A percentile compares a stretch with the other conserved stretches of the same genome.
Conservation (phyloP, 2,113 vertebrate genomes). For the Orthonyx spaldingii region DNA sequence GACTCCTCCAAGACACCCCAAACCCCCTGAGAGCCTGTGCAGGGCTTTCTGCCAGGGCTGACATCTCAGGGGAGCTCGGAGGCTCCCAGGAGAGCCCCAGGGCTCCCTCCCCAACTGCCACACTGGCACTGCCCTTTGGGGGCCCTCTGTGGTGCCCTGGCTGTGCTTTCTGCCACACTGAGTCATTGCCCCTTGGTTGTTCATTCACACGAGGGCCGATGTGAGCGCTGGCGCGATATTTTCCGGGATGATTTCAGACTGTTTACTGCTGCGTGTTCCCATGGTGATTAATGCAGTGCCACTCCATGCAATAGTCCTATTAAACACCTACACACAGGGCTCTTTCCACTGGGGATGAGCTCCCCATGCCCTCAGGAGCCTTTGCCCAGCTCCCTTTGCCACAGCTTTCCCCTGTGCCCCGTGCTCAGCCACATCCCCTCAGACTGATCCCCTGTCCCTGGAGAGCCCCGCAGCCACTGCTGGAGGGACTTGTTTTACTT, state of each 20-base stretch:
- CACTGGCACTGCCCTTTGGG: background rate
- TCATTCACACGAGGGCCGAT: background rate
- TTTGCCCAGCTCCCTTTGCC: background rate
- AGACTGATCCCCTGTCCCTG: background rate
- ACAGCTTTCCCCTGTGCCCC: accelerated
- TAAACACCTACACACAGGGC: slow-evolving; percentile 37
- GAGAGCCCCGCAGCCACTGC: background rate
- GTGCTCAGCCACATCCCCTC: accelerated
- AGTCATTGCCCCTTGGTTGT: slow-evolving; percentile 9
- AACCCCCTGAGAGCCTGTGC: accelerated
- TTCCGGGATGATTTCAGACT: slow-evolving; percentile 25
- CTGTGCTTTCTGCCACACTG: background rate
- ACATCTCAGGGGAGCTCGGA: background rate
- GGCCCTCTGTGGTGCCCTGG: background rate
- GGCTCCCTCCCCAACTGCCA: background rate
- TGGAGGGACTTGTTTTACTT: background rate
- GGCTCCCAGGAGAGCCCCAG: background rate
- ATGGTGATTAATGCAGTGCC: slow-evolving; percentile 39
- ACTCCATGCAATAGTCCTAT: background rate
- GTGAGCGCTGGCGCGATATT: background rate
- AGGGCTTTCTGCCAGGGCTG: background rate
- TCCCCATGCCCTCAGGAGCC: background rate
- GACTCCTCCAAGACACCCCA: background rate
- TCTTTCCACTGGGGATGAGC: background rate
- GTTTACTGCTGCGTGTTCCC: slow-evolving; percentile 36